phyloP scores from a whole-genome alignment of 2,888 invertebrate species.

The Drosophila parthenogenetica region DNA sequence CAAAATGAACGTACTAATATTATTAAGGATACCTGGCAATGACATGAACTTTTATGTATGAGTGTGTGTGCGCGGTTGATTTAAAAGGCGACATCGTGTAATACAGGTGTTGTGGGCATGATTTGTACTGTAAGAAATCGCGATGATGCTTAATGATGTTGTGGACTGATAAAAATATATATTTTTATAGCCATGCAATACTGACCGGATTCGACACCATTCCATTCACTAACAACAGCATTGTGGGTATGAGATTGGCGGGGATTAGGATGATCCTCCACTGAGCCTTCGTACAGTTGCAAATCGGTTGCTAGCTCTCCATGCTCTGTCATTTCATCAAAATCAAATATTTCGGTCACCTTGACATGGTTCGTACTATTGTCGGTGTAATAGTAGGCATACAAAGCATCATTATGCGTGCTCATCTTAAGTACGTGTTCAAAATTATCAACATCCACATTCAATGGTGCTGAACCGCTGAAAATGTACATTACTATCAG shows the following conservation, averaged over 20 bases:
- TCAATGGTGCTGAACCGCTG: constrained; percentile 83
- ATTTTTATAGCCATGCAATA: constrained; percentile 14
- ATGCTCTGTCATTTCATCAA: constrained; percentile 88
- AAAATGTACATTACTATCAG: too few species aligned
- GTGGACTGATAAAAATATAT: not conserved
- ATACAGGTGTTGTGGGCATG: constrained; percentile 82
- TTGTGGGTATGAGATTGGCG: constrained; percentile 82
- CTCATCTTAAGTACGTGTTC: constrained; percentile 91
- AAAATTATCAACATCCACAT: constrained; percentile 87
- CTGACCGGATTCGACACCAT: constrained; percentile 85
- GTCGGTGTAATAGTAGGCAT: constrained; percentile 96
- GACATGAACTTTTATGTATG: constrained; percentile 43
- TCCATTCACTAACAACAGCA: constrained; percentile 84
- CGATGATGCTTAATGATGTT: constrained; percentile 34
- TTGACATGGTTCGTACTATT: constrained; percentile 92
- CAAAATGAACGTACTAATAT: not conserved
- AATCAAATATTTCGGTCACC: constrained; percentile 94
- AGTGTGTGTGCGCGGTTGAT: constrained; percentile 45
- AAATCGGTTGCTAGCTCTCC: constrained; percentile 87
- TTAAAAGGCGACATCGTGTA: constrained; percentile 83
- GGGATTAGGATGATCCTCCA: constrained; percentile 83
- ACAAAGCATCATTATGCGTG: constrained; percentile 92
- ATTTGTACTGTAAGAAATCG: constrained; percentile 83
- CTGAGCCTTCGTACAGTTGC: constrained; percentile 83
- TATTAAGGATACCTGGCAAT: constrained; percentile 61